Conservation (phyloP, 2,888 invertebrate genomes). For the Ganaspis brasiliensis region DNA sequence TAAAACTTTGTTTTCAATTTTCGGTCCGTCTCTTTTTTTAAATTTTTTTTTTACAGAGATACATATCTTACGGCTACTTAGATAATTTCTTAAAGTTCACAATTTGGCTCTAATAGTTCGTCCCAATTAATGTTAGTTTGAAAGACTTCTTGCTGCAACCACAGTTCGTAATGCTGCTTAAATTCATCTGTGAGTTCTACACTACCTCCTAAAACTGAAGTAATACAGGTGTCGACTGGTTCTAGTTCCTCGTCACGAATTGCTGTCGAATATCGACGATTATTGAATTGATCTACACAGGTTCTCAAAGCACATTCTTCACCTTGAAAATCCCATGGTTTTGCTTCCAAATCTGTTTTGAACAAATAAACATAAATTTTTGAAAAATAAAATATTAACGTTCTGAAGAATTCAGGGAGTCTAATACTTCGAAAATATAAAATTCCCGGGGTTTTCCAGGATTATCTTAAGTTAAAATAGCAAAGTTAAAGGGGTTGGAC, state of each 20-base stretch:
- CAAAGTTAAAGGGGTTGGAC: too few species aligned
- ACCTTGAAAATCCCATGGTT: conserved; percentile 99
- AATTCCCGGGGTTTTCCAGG: too few species aligned
- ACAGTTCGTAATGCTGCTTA: conserved; percentile 94
- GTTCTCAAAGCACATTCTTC: conserved; percentile 97
- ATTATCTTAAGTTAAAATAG: too few species aligned
- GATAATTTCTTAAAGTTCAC: conserved; percentile 72
- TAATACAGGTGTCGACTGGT: conserved; percentile 90
- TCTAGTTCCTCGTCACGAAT: conserved; percentile 83
- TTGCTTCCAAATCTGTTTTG: conserved; percentile 91
- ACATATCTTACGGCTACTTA: conserved; percentile 56
- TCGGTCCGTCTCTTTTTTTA: not conserved
- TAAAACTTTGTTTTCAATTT: conserved; percentile 11
- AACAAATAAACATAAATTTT: too few species aligned
- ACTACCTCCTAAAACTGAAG: conserved; percentile 89
- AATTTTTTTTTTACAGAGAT: conserved; percentile 16
- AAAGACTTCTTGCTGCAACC: conserved; percentile 98
- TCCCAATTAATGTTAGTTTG: conserved; percentile 93
- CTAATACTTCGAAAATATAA: too few species aligned
- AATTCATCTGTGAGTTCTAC: conserved; percentile 95
- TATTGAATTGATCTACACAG: conserved; percentile 97
- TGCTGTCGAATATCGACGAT: conserved; percentile 88
- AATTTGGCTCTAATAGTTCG: conserved; percentile 77
- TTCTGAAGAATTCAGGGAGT: too few species aligned
- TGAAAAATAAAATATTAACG: too few species aligned